A percentile compares a stretch with the other conserved stretches of the same genome.
Conservation (phyloP, 2,888 invertebrate genomes). For the Lepidocyrtoides sp. region DNA sequence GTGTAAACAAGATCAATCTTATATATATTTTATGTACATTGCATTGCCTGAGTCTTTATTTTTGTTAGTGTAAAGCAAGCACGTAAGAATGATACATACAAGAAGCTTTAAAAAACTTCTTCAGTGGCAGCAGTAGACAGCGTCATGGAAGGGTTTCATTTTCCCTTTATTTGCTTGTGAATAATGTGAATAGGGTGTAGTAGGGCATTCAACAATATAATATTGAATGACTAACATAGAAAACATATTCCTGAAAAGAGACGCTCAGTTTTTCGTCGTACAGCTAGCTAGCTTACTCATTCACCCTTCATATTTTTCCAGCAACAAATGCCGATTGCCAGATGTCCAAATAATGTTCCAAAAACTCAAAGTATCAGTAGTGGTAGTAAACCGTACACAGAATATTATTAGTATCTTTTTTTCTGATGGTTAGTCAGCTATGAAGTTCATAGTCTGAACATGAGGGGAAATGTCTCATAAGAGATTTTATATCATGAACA, state of each 20-base stretch:
- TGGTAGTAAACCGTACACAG: background rate
- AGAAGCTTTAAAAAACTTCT: too few species aligned
- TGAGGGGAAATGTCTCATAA: slow-evolving; percentile 17
- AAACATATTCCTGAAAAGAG: background rate
- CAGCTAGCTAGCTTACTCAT: slow-evolving; percentile 33
- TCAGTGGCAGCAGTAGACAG: too few species aligned
- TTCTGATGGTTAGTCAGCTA: background rate
- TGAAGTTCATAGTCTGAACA: background rate
- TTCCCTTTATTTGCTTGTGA: too few species aligned
- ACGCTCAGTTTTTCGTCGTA: background rate
- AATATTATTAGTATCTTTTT: slow-evolving; percentile 9
- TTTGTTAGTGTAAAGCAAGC: too few species aligned
- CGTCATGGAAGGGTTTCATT: too few species aligned
- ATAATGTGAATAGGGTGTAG: too few species aligned
- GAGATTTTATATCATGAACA: background rate
- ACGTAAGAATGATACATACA: too few species aligned
- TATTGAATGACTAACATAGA: too few species aligned
- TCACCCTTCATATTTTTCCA: slow-evolving; percentile 44
- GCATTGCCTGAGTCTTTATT: too few species aligned
- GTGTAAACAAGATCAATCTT: too few species aligned
- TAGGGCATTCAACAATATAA: too few species aligned
- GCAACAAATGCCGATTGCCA: slow-evolving; percentile 45
- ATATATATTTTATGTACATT: too few species aligned
- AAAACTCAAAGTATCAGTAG: background rate
- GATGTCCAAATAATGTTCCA: slow-evolving; percentile 36